Base-by-base conservation (phyloP, 1,140 invertebrate genomes). In the Dreissena polymorpha region DNA sequence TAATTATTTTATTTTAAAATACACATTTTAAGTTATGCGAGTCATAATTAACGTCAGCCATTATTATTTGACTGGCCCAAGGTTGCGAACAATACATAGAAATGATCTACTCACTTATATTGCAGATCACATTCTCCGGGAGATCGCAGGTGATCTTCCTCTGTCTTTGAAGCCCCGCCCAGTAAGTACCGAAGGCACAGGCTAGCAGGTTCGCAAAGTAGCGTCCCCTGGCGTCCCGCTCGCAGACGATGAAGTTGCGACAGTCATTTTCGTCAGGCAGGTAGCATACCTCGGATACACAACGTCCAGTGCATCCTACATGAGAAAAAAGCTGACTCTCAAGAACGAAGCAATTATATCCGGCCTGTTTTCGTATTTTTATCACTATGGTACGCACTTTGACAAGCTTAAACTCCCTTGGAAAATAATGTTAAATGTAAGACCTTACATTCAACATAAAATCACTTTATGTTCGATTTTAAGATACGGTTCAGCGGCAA, bases 151-250 rank as follows among this genome's bases (percentile, higher is more conserved):
- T 82, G n/a, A 82, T 64, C 57, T 67, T 82, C 57, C 51, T 39
- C 53, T 73, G 70, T 68, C 12, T 18, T 21, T 65, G 60, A 63
- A 72, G 55, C 10, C 79, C 79, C 16, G 69, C 70, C 79, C 79
- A 82, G 71, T 64, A 82, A 18, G 79, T 82, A 2, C 79, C 79
- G 49, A 82, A 82, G 18, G 79, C 79, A 65, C 79, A 82, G 64
- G 63, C 39, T 21, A 73, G 79, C 8, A 74, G 39, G 18, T 55
- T 67, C 23, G 57, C 79, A 73, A 51, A 18, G 51, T 82, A 82
- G 12, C 27, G 27, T 3, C 55, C n/a, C 50, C n/a, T 65, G 0
- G 70, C 71, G 49, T 67, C 64, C 23, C 65, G 70, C 49, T 67
- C 13, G 53, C 79, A 82, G 12, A 23, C 51, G 23, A 82, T 82